Evolutionary conservation across 2,113 vertebrate species (phyloP), one percentile per base, ranked within the genome.

Genomic region (Pontoporia blainvillei): DNA sequence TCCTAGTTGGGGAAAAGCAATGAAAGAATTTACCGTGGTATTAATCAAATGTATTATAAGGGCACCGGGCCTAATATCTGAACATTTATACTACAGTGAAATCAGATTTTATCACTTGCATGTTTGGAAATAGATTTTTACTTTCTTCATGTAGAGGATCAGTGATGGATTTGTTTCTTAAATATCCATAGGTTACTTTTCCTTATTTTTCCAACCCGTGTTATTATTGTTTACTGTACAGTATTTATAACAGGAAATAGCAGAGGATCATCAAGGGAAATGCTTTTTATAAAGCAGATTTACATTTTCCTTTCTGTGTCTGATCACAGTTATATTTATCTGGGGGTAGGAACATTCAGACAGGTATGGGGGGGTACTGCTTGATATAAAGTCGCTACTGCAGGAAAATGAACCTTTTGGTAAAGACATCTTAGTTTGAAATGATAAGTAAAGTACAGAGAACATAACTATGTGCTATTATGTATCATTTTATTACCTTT

Each of bases 301-400:
- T 97, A 96, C 98, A 98, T 99, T 99, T 99, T 99, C 98, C 97
- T 98, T 98, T 99, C 97, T 98, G 93, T 98, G 98, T 99, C 98
- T 99, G 99, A 99, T 99, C 99, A 99, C 98, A 96, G 97, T 98
- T 98, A 98, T 98, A 98, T 99, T 99, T 99, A 99, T 99, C 98
- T 99, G 98, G 98, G 97, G 98, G 95, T 99, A 98, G 98, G 98
- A 98, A 98, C 95, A 95, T 99, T 99, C 97, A 99, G 99, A 99
- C 99, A 99, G 99, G 98, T 99, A 98, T 98, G 98, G 98, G 98
- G 98, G 98, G 98, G 98, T 99, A 98, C 98, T 99, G 98, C 99
- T 99, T 98, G 98, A 99, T 99, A 99, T 99, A 99, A 99, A 99
- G 98, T 99, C 98, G 98, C 98, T 99, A 98, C 98, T 98, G 98